Conservation (phyloP, 2,888 invertebrate genomes). For the Drosophila ezoana region DNA sequence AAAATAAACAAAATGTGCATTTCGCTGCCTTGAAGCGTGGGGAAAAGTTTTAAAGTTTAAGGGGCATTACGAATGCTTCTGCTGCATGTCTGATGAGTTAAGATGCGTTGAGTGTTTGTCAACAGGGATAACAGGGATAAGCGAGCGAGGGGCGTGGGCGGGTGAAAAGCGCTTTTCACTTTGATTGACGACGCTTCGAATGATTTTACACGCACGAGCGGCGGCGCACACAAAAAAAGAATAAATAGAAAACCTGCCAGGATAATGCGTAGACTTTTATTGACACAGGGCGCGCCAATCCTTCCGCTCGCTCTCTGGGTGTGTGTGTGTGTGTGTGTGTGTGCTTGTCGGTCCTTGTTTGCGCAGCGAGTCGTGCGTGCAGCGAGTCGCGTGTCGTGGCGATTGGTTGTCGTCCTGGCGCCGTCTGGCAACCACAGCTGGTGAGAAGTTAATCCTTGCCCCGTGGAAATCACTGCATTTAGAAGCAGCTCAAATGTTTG, state of each 20-base stretch:
- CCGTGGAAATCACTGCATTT: constrained; percentile 58
- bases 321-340: constrained; percentile 13
- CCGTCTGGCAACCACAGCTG: constrained; percentile 52
- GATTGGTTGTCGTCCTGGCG: constrained; percentile 33
- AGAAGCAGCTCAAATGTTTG: constrained; percentile 60
- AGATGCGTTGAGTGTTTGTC: constrained; percentile 59
- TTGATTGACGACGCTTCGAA: constrained; percentile 77
- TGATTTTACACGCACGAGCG: constrained; percentile 78
- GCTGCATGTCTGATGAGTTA: constrained; percentile 75
- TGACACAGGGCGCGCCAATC: constrained; percentile 67
- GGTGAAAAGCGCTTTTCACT: constrained; percentile 66
- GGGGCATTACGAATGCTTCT: constrained; percentile 55
- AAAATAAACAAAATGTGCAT: constrained; percentile 76
- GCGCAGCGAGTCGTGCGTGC: constrained; percentile 65
- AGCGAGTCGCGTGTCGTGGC: constrained; percentile 65
- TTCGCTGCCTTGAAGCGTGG: constrained; percentile 34
- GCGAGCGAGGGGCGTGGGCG: background rate
- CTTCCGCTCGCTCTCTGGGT: constrained; percentile 42
- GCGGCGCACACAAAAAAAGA: constrained; percentile 38
- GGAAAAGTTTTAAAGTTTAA: background rate
- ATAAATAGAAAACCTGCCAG: constrained; percentile 50
- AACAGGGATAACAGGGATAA: constrained; percentile 46
- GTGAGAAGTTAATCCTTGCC: constrained; percentile 72
- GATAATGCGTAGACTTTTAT: constrained; percentile 75
- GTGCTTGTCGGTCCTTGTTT: constrained; percentile 52